Evolutionary conservation across 2,797 vertebrate genomes (phyloP), one percentile per base, ranked within the genome.

Genomic region (Kryptolebias ocellatus): DNA sequence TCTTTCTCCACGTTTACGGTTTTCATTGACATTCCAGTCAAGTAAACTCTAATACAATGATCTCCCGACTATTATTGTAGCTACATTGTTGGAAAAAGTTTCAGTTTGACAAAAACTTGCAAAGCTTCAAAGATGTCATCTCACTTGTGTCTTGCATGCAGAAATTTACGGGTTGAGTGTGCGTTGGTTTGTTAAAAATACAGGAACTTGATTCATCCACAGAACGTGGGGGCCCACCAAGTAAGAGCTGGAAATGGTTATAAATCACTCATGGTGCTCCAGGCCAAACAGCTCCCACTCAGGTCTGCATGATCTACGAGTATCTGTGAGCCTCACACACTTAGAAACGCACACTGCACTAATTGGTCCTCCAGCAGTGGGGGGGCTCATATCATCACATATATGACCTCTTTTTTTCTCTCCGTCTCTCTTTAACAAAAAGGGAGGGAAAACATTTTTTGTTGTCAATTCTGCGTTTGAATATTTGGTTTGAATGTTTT

Each of bases 201-300:
- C 45, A 72, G 65, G 67, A 84, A 54, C 74, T 65, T 75, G 79
- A 85, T 87, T 90, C 84, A 83, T 85, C 83, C 68, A 70, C 53
- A 70, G 69, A 87, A 83, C 80, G 79, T 4, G 11, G 83, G 84
- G 83, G 78, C 80, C 87, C 84, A 88, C 71, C 71, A 65, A 78
- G 64, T 60, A 55, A 56, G 66, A 83, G 85, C 74, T 84, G 77
- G 72, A 79, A 90, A 83, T 70, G 62, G 76, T 80, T 79, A 83
- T 91, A 88, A 89, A 80, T 90, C 86, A 91, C 84, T 71, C 64
- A 54, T 31, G 60, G 67, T 27, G 85, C 85, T 89, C 59, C 70
- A 34, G 83, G 86, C 89, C 86, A 91, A 90, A 87, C 80, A 31
- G 85, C 90, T 90, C 91, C 89, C 90, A 85, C 91, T 76, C 78